phyloP scores from a whole-genome alignment of 2,113 vertebrate genomes.

The Neomonachus schauinslandi region DNA sequence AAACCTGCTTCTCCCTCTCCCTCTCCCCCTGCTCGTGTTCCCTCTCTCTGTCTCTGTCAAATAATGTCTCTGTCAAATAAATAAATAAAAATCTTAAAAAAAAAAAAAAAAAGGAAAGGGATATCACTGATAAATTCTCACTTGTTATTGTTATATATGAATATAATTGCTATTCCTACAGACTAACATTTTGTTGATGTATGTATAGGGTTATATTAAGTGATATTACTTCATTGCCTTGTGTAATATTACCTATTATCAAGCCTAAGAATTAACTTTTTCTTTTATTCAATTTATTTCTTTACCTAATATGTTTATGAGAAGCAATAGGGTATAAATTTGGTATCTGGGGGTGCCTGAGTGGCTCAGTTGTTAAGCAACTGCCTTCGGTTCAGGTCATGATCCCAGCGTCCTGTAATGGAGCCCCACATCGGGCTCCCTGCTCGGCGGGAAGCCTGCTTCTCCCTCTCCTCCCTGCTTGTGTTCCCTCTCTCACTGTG shows the following conservation, averaged over 20 bases:
- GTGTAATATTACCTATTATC: not conserved
- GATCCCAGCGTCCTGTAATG: no score
- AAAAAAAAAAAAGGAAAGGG: not conserved
- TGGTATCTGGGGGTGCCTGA: not conserved
- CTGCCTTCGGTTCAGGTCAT: no score
- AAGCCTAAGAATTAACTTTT: not conserved
- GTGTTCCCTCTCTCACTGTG: no score
- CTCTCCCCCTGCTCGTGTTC: no score
- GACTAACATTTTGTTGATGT: not conserved
- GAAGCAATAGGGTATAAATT: not conserved
- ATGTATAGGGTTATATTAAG: not conserved
- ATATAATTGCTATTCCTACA: not conserved
- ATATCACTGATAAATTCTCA: not conserved
- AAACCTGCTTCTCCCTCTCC: no score
- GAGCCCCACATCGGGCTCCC: no score
- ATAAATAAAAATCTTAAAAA: no score
- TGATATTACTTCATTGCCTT: not conserved
- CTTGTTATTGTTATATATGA: not conserved
- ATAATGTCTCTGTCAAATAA: no score
- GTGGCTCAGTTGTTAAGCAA: no score
- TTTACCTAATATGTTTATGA: not conserved
- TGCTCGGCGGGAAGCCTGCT: no score
- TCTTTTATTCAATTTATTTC: not conserved
- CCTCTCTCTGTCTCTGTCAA: no score
- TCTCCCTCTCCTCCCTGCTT: no score